Conservation (phyloP, 1,140 invertebrate species). For the Pygmarrhopalites habei region DNA sequence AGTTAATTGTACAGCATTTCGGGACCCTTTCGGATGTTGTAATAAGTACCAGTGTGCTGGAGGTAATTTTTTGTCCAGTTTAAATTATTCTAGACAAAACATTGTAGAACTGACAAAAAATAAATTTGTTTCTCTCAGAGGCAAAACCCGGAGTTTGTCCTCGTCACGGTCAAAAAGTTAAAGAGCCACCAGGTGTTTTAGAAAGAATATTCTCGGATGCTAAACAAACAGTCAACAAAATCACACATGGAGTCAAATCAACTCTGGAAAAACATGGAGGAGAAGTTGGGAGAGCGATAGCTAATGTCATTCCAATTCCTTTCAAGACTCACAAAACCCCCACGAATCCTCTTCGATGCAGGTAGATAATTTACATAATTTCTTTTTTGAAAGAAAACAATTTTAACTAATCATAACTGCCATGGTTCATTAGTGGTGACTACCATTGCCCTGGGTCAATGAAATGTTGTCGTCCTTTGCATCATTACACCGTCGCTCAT, state of each 20-base stretch:
- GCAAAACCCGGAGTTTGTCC: conserved; percentile 10
- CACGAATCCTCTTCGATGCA: neutral
- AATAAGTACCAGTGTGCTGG: conserved; percentile 8
- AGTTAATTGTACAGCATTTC: conserved; percentile 6
- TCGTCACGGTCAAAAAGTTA: neutral
- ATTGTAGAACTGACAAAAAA: neutral
- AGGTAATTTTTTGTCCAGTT: no score
- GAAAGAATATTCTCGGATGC: neutral
- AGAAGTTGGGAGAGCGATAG: neutral
- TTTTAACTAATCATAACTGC: no score
- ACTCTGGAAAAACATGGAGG: conserved; percentile 10
- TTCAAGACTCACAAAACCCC: neutral
- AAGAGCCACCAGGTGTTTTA: no score
- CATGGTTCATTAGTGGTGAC: no score
- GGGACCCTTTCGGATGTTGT: conserved; percentile 16
- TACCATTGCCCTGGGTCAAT: conserved; percentile 8
- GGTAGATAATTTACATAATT: no score
- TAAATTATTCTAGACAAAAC: no score
- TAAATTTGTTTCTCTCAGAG: neutral
- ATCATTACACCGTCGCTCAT: neutral
- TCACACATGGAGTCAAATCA: neutral
- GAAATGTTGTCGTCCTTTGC: conserved; percentile 10
- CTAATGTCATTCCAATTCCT: neutral
- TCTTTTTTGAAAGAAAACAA: no score
- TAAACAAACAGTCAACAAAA: neutral